Percentiles rank a stretch among this genome's conserved stretches.
Evolutionary conservation across 92 coral and sea anemone genomes (phyloP).

Genomic region (Epizoanthus stellaris): DNA sequence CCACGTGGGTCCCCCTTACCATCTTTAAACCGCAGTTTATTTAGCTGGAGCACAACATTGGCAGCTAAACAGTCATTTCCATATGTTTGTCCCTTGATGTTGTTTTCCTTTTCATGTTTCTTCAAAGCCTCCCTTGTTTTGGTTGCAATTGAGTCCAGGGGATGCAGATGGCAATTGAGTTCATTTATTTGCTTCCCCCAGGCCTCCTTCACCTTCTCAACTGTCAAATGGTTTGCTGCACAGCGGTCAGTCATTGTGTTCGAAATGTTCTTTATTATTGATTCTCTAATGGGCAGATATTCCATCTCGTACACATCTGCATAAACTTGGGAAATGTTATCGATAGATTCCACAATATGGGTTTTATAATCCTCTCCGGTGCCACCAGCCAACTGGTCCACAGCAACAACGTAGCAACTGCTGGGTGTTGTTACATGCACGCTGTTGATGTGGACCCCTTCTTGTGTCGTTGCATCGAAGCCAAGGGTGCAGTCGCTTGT

Average conservation of each 20-base stretch:
- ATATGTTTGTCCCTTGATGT: neutral
- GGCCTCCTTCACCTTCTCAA: neutral
- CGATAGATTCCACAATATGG: neutral
- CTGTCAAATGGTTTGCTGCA: slow-evolving; percentile 9
- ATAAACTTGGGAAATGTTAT: slow-evolving; percentile 1
- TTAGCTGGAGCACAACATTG: neutral
- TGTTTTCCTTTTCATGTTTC: neutral
- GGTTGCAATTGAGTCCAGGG: slow-evolving; percentile 8
- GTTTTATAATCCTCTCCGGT: neutral
- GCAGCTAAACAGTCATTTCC: slow-evolving; percentile 7
- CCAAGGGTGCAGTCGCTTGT: neutral
- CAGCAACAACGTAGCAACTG: neutral
- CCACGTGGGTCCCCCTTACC: neutral
- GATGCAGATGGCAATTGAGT: slow-evolving; percentile 28
- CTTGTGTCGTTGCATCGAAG: neutral
- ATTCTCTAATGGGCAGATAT: neutral
- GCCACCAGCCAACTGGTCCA: neutral
- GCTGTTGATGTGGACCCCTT: too few relatives aligned
- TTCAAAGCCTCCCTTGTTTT: neutral
- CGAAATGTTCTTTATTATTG: neutral
- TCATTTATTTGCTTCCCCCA: neutral
- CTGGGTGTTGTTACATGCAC: too few relatives aligned
- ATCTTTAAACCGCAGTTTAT: slow-evolving; percentile 2
- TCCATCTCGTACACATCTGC: neutral
- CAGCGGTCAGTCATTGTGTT: slow-evolving; percentile 23